Evolutionary conservation across 1,140 invertebrate genomes (phyloP).

Genomic region (Pseudomyrmex flavicornis): DNA sequence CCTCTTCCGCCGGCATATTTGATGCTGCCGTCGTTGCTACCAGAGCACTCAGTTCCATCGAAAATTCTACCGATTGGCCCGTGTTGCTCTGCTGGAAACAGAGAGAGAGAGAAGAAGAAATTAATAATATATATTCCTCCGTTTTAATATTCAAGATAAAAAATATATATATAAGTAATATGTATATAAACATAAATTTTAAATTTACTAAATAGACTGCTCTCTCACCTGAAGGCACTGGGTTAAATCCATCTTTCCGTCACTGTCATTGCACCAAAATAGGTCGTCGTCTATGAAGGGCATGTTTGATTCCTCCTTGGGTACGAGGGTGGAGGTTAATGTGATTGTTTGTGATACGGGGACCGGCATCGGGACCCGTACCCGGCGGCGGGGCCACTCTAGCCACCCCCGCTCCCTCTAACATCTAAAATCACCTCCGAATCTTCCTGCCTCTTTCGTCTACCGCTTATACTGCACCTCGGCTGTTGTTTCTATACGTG

Average conservation of each 20-base stretch:
- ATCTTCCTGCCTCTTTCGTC: slow-evolving; percentile 64
- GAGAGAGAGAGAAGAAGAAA: background rate
- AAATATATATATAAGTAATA: too few species aligned
- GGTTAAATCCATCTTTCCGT: slow-evolving; percentile 95
- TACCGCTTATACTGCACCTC: slow-evolving; percentile 57
- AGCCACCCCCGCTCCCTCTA: slow-evolving; percentile 84
- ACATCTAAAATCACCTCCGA: slow-evolving; percentile 83
- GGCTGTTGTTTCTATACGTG: background rate
- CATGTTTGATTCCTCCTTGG: slow-evolving; percentile 88
- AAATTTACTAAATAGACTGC: background rate
- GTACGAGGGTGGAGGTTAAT: slow-evolving; percentile 83
- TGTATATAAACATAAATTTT: background rate
- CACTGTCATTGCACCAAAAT: slow-evolving; percentile 96
- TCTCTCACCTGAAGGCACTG: slow-evolving; percentile 92
- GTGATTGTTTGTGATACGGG: slow-evolving; percentile 84
- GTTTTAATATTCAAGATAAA: too few species aligned
- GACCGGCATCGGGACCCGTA: slow-evolving; percentile 85
- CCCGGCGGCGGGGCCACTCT: slow-evolving; percentile 84
- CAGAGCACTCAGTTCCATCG: slow-evolving; percentile 82
- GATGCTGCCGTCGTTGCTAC: slow-evolving; percentile 80
- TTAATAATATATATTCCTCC: too few species aligned
- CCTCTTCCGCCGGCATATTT: slow-evolving; percentile 75
- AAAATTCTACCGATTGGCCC: slow-evolving; percentile 83
- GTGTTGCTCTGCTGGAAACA: slow-evolving; percentile 80
- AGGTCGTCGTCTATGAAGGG: slow-evolving; percentile 97